Evolutionary conservation across 2,888 invertebrate genomes (phyloP).

Genomic region (Ennomos fuscantarius): DNA sequence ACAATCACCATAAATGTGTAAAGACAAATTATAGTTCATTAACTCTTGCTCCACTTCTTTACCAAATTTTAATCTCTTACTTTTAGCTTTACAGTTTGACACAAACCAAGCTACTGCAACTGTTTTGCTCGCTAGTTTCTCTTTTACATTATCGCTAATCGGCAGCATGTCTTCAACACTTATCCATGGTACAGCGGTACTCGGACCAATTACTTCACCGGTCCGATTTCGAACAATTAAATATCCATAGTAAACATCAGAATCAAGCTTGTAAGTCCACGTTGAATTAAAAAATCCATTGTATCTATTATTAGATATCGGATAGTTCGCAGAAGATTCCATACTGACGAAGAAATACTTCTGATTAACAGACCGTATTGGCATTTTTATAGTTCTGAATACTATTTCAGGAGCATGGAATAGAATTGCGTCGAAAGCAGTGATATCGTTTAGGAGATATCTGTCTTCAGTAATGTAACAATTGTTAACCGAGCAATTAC

Average conservation of each 20-base stretch:
- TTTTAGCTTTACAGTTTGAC: constrained; percentile 56
- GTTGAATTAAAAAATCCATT: constrained; percentile 63
- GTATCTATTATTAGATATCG: constrained; percentile 45
- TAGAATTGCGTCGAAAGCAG: constrained; percentile 57
- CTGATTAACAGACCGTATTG: constrained; percentile 53
- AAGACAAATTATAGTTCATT: constrained; percentile 18
- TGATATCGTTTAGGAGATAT: constrained; percentile 44
- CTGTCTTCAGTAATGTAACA: constrained; percentile 61
- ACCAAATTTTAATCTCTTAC: constrained; percentile 47
- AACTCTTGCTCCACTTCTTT: constrained; percentile 27
- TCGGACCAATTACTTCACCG: constrained; percentile 51
- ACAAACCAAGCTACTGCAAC: constrained; percentile 57
- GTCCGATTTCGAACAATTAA: constrained; percentile 50
- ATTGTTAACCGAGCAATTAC: constrained; percentile 56
- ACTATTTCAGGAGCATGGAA: constrained; percentile 59
- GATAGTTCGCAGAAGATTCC: constrained; percentile 61
- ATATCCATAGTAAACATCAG: constrained; percentile 59
- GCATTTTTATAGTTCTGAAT: constrained; percentile 34
- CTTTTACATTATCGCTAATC: constrained; percentile 30
- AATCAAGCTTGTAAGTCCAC: constrained; percentile 60
- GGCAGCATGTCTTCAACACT: constrained; percentile 48
- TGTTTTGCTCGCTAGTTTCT: constrained; percentile 27
- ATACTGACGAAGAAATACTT: constrained; percentile 58
- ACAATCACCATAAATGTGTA: constrained; percentile 49
- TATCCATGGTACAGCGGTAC: constrained; percentile 49